phyloP scores from a whole-genome alignment of 1,140 invertebrate genomes.

The Chrysopa pallens region DNA sequence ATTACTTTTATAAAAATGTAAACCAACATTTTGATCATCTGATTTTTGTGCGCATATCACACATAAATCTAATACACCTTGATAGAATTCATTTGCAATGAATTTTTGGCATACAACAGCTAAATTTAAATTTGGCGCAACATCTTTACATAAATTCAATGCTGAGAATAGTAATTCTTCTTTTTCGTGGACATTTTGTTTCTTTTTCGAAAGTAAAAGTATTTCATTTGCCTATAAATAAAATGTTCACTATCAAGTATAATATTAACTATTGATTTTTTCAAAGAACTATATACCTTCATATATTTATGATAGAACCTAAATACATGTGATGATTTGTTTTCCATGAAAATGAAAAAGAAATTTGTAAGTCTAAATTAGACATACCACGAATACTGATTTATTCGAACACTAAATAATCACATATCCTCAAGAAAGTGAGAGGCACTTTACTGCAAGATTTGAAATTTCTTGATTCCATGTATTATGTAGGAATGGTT shows the following conservation, averaged over 20 bases:
- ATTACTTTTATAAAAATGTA: slow-evolving; percentile 76
- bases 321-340: not conserved
- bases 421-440: no score
- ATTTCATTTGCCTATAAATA: slow-evolving; percentile 68
- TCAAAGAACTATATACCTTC: not conserved
- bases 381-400: no score
- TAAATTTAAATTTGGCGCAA: slow-evolving; percentile 62
- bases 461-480: no score
- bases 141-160: slow-evolving; percentile 70
- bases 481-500: no score
- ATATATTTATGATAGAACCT: not conserved
- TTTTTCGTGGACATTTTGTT: slow-evolving; percentile 46
- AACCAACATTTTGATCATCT: slow-evolving; percentile 74
- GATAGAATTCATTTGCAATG: slow-evolving; percentile 57
- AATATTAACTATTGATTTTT: not conserved
- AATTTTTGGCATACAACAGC: slow-evolving; percentile 61
- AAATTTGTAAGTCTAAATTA: no score
- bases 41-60: slow-evolving; percentile 63
- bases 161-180: slow-evolving; percentile 58
- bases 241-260: not conserved
- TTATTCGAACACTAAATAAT: no score
- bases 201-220: slow-evolving; percentile 55
- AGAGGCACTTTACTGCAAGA: no score
- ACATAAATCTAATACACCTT: slow-evolving; percentile 77
- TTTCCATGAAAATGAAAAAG: not conserved